Evolutionary conservation across 1,140 invertebrate genomes (phyloP).

Genomic region (Brachionus rubens): DNA sequence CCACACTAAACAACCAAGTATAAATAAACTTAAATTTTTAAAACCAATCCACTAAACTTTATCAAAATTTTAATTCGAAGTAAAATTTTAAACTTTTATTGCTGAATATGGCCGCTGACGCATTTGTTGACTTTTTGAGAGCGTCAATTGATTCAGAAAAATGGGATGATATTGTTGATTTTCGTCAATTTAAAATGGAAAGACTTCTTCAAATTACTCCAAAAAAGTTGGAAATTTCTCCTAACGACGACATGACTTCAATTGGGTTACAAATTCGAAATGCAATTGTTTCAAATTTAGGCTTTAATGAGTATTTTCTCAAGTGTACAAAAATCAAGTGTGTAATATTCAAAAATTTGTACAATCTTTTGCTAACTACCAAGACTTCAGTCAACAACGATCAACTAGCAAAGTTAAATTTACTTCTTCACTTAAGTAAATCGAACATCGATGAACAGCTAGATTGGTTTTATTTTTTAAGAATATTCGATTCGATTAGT

Average conservation of each 20-base stretch:
- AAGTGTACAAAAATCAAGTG: neutral
- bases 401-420: neutral
- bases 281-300: constrained; percentile 24
- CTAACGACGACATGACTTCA: neutral
- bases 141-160: too few species aligned
- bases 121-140: too few species aligned
- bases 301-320: neutral
- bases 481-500: neutral
- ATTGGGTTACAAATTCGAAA: neutral
- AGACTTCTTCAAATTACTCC: constrained; percentile 1
- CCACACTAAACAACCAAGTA: too few species aligned
- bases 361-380: neutral
- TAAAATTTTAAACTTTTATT: too few species aligned
- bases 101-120: too few species aligned
- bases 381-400: neutral
- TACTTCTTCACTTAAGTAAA: neutral
- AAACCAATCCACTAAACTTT: too few species aligned
- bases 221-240: constrained; percentile 13
- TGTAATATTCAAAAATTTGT: neutral
- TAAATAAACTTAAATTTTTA: too few species aligned
- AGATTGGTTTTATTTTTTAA: neutral
- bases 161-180: too few species aligned
- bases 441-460: neutral
- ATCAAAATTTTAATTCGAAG: too few species aligned
- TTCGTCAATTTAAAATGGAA: too few species aligned